Evolutionary conservation across 2,797 vertebrate genomes (phyloP), one percentile per base, ranked within the genome.

Genomic region (Characodon lateralis): DNA sequence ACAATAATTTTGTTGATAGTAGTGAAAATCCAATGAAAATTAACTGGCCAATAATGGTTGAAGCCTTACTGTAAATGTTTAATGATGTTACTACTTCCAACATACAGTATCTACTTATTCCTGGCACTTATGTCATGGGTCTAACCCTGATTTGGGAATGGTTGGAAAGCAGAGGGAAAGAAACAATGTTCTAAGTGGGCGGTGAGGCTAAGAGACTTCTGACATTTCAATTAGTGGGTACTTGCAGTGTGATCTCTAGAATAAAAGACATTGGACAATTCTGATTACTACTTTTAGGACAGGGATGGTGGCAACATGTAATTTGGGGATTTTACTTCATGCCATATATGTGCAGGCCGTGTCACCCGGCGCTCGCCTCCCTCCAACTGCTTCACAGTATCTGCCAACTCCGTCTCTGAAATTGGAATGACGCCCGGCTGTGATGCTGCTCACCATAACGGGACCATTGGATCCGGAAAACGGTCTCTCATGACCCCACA

Each of bases 211-310:
- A 88, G 79, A 90, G 89, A 85, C 89, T 93, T 90, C 50, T 92
- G 91, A 94, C 92, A 89, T 86, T 89, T 92, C 75, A 93, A 95
- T 93, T 92, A 92, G 80, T 91, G 81, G 77, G 78, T 87, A 56
- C 79, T 81, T 43, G 6, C 80, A 82, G 78, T 77, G 65, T 78
- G 63, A 85, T 73, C 66, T 53, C 73, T 6, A 1, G 59, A 69
- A 79, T 83, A 83, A 80, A 9, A 77, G 83, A 83, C 87, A 78
- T 81, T 86, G 90, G 90, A 81, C 82, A 84, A 82, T 66, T 76
- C 72, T 93, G 93, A 94, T 93, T 89, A 83, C 86, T 77, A 81
- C 85, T 76, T 88, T 86, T 87, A 73, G 89, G 89, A 85, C 77
- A 86, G 72, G 55, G 85, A 79, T 24, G 77, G 81, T 93, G 93